Conservation (phyloP, 1,140 invertebrate genomes). For the Hyphantria cunea region DNA sequence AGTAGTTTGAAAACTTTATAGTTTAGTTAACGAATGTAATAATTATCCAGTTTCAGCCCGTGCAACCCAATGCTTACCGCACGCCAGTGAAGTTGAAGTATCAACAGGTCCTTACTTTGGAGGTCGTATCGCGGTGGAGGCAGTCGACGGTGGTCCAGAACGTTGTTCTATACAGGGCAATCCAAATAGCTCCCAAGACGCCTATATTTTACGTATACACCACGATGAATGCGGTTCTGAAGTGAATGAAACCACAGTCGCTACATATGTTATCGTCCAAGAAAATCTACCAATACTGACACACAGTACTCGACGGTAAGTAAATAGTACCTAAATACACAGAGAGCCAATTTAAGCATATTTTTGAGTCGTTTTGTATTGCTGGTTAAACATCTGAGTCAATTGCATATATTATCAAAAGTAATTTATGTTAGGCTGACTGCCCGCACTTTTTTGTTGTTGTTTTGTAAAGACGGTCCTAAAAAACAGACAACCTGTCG, state of each 20-base stretch:
- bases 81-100: slow-evolving; percentile 90
- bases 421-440: too few species aligned
- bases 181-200: slow-evolving; percentile 85
- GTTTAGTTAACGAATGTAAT: background rate
- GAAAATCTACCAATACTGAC: slow-evolving; percentile 91
- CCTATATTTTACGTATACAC: slow-evolving; percentile 88
- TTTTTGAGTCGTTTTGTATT: too few species aligned
- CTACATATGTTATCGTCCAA: slow-evolving; percentile 90
- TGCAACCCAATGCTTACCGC: slow-evolving; percentile 88
- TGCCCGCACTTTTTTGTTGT: too few species aligned
- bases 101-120: slow-evolving; percentile 90
- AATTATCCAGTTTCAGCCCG: slow-evolving; percentile 86
- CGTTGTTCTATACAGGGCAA: slow-evolving; percentile 84
- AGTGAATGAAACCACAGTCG: slow-evolving; percentile 87
- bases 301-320: slow-evolving; percentile 87
- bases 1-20: too few species aligned
- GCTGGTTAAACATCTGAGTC: too few species aligned
- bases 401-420: too few species aligned
- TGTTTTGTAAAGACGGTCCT: too few species aligned
- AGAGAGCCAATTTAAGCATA: background rate
- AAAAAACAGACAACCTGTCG: too few species aligned
- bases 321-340: background rate
- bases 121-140: slow-evolving; percentile 88
- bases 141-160: slow-evolving; percentile 83
- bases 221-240: slow-evolving; percentile 89